Percentiles rank a stretch among this genome's conserved stretches.
phyloP scores from a whole-genome alignment of 1,140 invertebrate species.

The Zaprionus ornatus region DNA sequence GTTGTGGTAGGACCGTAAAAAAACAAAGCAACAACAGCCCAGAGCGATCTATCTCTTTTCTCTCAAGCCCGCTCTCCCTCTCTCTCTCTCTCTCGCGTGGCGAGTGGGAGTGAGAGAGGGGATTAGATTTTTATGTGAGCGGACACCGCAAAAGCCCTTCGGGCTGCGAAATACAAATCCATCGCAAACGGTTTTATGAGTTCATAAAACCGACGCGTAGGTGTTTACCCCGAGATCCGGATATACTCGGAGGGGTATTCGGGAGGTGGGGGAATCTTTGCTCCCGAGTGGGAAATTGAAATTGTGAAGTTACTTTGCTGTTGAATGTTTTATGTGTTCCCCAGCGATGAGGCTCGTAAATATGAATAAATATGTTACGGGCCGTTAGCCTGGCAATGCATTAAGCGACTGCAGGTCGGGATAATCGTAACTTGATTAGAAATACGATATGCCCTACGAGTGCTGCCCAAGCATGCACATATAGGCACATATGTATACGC shows the following conservation, averaged over 20 bases:
- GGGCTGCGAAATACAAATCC: conserved; percentile 63
- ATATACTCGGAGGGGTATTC: conserved; percentile 37
- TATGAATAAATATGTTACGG: conserved; percentile 60
- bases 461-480: not conserved
- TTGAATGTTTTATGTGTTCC: conserved; percentile 71
- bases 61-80: not conserved
- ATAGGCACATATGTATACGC: not conserved
- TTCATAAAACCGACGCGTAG: conserved; percentile 74
- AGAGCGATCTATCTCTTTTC: conserved; percentile 12
- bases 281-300: conserved; percentile 66
- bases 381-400: conserved; percentile 42
- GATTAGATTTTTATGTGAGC: conserved; percentile 51
- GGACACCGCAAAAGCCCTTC: conserved; percentile 45
- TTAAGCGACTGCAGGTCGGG: conserved; percentile 60
- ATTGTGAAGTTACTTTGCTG: conserved; percentile 74
- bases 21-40: conserved; percentile 30
- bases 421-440: conserved; percentile 75
- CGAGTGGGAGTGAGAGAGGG: not conserved
- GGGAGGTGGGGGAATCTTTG: not conserved
- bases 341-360: conserved; percentile 55
- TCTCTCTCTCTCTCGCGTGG: not conserved
- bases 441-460: conserved; percentile 25
- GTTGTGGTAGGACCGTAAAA: conserved; percentile 21
- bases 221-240: conserved; percentile 62
- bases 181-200: conserved; percentile 73